Evolutionary conservation across 2,888 invertebrate genomes (phyloP), one percentile per base, ranked within the genome.

Genomic region (Lamellibrachia columna): DNA sequence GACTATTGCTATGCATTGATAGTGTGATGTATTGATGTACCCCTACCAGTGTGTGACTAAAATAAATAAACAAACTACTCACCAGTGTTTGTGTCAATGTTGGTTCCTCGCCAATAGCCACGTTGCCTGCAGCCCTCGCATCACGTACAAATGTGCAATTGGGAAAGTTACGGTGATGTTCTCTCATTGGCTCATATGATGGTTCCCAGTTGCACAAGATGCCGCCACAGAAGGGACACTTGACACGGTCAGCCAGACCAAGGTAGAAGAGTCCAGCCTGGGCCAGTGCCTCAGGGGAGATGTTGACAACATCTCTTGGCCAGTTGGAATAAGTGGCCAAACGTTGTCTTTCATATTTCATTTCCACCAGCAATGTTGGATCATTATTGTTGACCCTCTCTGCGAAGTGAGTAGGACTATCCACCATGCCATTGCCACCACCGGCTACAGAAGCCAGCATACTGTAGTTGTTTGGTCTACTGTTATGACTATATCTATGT

Each of bases 201-300:
- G 75, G 75, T 7, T 75, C 75, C 75, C 75, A 75, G 75, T 75
- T 75, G 22, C 75, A 7, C 6, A 75, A n/a, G 75, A 75, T 75
- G 75, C 75, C 75, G 2, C 75, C 75, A 75, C 75, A 75, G 75
- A 75, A 75, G 22, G 75, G 4, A 75, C 75, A 75, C 75, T 75
- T 75, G 75, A 75, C 75, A 75, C 75, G 75, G 75, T 22, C 75
- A 75, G 75, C 75, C 75, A 75, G 75, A 75, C 75, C 75, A 75
- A 75, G 75, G 75, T 75, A 75, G 75, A 75, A 75, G 75, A 75
- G 75, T 22, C 75, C 75, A 0, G 75, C 75, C 22, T 22, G 22
- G 15, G 75, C 75, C 22, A 75, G 75, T 22, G 75, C 75, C 6
- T 22, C 22, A 75, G 75, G 75, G 1, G 22, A 4, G 6, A 75